phyloP scores from a whole-genome alignment of 2,888 invertebrate species.

The Melinaea marsaeus region DNA sequence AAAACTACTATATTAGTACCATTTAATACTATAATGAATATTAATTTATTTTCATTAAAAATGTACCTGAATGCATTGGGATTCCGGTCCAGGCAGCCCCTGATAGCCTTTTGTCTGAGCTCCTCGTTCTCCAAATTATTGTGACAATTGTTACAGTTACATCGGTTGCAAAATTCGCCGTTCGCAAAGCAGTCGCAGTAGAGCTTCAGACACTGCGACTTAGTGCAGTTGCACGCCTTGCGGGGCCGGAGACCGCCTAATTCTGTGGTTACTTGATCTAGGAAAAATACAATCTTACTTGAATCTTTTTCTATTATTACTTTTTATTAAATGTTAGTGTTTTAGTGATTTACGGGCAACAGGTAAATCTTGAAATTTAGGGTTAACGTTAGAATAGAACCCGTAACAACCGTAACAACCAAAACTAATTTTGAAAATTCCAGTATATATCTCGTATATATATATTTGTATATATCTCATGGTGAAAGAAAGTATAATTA shows the following conservation, averaged over 20 bases:
- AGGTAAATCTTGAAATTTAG: too few relatives aligned
- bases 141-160: constrained; percentile 98
- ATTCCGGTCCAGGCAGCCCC: constrained; percentile 96
- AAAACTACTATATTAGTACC: constrained; percentile 24
- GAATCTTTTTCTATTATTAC: not conserved
- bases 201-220: constrained; percentile 98
- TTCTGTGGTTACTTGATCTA: constrained; percentile 51
- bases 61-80: constrained; percentile 92
- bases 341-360: not conserved
- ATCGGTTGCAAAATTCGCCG: constrained; percentile 98
- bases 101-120: constrained; percentile 94
- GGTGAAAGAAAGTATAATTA: not conserved
- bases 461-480: too few relatives aligned
- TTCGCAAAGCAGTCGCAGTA: constrained; percentile 99
- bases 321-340: not conserved
- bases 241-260: constrained; percentile 80
- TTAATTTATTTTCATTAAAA: not conserved
- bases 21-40: not conserved
- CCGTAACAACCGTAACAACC: too few relatives aligned
- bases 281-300: not conserved
- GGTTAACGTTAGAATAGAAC: too few relatives aligned
- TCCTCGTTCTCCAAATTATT: constrained; percentile 98
- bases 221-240: constrained; percentile 99
- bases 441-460: too few relatives aligned
- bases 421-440: too few relatives aligned